Evolutionary conservation across 1,140 invertebrate genomes (phyloP), one percentile per base, ranked within the genome.

Genomic region (Pseudachorutes palmiensis): DNA sequence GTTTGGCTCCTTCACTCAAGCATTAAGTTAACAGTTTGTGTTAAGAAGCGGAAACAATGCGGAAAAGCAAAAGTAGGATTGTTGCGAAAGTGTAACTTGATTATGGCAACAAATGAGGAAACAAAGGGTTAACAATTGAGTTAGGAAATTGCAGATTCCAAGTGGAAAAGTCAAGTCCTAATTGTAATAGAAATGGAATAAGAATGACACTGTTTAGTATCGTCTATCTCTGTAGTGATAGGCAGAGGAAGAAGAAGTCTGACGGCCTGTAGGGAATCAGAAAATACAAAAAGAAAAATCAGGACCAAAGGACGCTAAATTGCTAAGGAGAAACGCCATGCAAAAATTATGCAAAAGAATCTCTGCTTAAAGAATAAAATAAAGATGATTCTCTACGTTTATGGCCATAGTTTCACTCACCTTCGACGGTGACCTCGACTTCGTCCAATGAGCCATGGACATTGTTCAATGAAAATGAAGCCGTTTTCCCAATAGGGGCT

Each of bases 351-450:
- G 51, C 5, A 55, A 55, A 14, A 14, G 24, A 9, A 55, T n/a
- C 2, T 29, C 5, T 14, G 26, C 32, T 64, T 51, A 64, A 55
- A 24, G 24, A 51, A 63, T 24, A 48, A 63, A 12, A 14, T 24
- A 58, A 51, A n/a, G n/a, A n/a, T n/a, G n/a, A n/a, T n/a, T n/a
- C n/a, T n/a, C n/a, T n/a, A n/a, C n/a, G n/a, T 66, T 29, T 41
- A 55, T 9, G 33, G n/a, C 3, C 14, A 30, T n/a, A 59, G 5
- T 32, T 22, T 16, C 33, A 64, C 82, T 85, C 85, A 94, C 91
- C 91, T 87, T 94, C 91, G 81, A 94, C 89, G 82, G 92, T 91
- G 75, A 94, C 90, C 85, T 93, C 90, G 76, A 94, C 87, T 80
- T 94, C 91, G 77, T 94, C 90, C 74, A 93, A 83, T 75, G 87